Base-by-base conservation (phyloP, 2,113 vertebrate species). In the Anas platyrhynchos region DNA sequence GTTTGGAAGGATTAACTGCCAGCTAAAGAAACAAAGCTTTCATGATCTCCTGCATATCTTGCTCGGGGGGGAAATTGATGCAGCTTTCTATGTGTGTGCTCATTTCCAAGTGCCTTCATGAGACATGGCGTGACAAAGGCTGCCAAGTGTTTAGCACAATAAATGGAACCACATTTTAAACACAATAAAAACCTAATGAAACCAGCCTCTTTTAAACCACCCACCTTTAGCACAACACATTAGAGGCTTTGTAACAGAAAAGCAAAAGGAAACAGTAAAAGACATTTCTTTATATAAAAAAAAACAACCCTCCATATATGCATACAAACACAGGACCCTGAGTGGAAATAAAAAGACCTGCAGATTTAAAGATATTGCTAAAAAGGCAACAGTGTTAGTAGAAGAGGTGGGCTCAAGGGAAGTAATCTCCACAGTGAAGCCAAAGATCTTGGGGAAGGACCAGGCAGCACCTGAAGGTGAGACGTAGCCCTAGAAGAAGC, bases 1-100 rank as follows among this genome's bases (percentile, higher is more conserved):
- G 86, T 92, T 92, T 93, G 86, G 89, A 87, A 93, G 88, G 81
- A 95, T 94, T 95, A 95, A 89, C 81, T 89, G 81, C 81, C 95
- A 96, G 77, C 74, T 90, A 91, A 94, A 93, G 91, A 96, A 97
- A 96, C 93, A 97, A 96, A 93, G 91, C 76, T 91, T 91, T 95
- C 91, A 84, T 65, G 91, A 91, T 93, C 85, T 89, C 88, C 91
- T 83, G 87, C 81, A 84, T 96, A 85, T 95, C 91, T 93, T 92
- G 83, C 93, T 94, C n/a, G 27, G 77, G 91, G 88, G 62, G 86
- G 38, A 76, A 94, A 93, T 48, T 95, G 90, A 82, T 94, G 81
- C 83, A 94, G 90, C 74, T 95, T 95, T 96, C 92, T 97, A 61
- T 96, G 86, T 32, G 20, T 78, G 79, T 38, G 43, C 91, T 95